These are phyloP conservation scores for Anagrus nilaparvatae DNA, from an alignment of 1,140 invertebrate genomes.

Conservation along the genomic window DNA sequence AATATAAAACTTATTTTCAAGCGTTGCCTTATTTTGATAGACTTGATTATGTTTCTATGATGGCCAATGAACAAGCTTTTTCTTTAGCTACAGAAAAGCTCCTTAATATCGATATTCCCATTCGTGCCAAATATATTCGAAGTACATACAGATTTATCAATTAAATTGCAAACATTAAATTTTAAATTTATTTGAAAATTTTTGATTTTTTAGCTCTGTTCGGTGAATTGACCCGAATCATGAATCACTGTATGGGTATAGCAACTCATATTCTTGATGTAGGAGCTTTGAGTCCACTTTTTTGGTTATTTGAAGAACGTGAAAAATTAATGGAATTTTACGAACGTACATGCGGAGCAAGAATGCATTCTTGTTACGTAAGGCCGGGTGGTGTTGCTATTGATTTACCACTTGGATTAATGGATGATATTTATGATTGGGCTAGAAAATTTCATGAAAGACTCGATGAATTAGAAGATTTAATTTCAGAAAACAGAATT, in stretches of 20 bases:
- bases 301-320: slow-evolving; percentile 97
- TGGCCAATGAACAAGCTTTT: slow-evolving; percentile 97
- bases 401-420: slow-evolving; percentile 87
- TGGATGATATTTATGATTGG: slow-evolving; percentile 95
- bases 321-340: slow-evolving; percentile 99
- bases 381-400: slow-evolving; percentile 80
- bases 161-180: no score
- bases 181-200: background rate
- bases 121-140: slow-evolving; percentile 91
- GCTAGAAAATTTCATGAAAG: slow-evolving; percentile 69
- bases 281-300: slow-evolving; percentile 95
- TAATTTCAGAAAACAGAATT: slow-evolving; percentile 83
- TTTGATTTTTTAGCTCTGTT: slow-evolving; percentile 55
- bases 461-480: slow-evolving; percentile 89
- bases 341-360: slow-evolving; percentile 87
- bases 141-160: no score
- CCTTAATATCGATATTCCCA: slow-evolving; percentile 88
- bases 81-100: slow-evolving; percentile 93
- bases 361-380: slow-evolving; percentile 89
- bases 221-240: slow-evolving; percentile 80
- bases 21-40: slow-evolving; percentile 96
- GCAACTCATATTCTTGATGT: slow-evolving; percentile 89
- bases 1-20: slow-evolving; percentile 97
- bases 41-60: slow-evolving; percentile 98
- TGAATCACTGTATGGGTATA: slow-evolving; percentile 92